Percentiles rank a stretch among this genome's conserved stretches.
Conservation (phyloP, 2,797 vertebrate genomes). For the Coregonus ussuriensis region DNA sequence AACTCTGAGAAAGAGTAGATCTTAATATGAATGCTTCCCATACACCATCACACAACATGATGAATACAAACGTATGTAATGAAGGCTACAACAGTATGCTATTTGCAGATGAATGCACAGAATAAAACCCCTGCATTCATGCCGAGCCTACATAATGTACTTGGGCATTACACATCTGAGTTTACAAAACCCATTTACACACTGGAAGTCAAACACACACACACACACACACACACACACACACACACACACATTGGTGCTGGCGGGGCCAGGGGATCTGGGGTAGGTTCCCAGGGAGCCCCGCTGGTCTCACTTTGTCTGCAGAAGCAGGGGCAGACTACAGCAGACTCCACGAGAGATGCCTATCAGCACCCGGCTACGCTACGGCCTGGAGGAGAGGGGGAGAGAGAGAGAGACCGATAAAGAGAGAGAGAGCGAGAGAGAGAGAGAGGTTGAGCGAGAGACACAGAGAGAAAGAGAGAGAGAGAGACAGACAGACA, state of each 20-base stretch:
- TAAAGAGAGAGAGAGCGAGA: no score
- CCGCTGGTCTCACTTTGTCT: conserved; percentile 80
- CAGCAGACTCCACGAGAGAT: conserved; percentile 83
- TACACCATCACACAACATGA: conserved; percentile 29
- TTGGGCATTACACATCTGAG: conserved; percentile 35
- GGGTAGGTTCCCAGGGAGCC: conserved; percentile 80
- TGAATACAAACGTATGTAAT: conserved; percentile 45
- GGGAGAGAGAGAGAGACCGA: conserved; percentile 10
- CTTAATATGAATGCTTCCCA: conserved; percentile 46
- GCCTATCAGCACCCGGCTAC: conserved; percentile 79
- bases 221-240: conserved; percentile 7
- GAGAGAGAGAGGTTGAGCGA: no score
- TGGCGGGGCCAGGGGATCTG: conserved; percentile 69
- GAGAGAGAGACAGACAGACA: not conserved
- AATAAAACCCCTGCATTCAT: conserved; percentile 54
- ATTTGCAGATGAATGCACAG: conserved; percentile 36
- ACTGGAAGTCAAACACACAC: conserved; percentile 34
- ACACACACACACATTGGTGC: conserved; percentile 28
- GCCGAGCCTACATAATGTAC: conserved; percentile 30
- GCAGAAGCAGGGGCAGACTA: conserved; percentile 78
- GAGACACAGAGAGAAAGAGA: no score
- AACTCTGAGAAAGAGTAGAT: conserved; percentile 41
- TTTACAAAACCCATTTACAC: conserved; percentile 62
- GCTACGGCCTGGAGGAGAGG: conserved; percentile 62
- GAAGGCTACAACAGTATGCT: conserved; percentile 30